Conservation (phyloP, 1,140 invertebrate species). For the Leptopilina boulardi region DNA sequence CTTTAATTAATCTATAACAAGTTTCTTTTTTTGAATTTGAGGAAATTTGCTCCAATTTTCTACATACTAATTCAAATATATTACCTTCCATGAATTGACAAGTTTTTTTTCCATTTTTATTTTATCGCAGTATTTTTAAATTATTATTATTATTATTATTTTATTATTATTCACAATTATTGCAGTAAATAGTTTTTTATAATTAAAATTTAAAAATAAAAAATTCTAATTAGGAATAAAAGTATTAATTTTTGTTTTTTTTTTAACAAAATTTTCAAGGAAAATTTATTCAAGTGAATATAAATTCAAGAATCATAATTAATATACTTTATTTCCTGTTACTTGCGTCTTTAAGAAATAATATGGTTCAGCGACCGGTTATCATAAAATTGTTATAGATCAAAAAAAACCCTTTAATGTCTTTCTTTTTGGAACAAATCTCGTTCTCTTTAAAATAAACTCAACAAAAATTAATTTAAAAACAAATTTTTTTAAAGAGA, state of each 20-base stretch:
- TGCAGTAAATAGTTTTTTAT: too few species aligned
- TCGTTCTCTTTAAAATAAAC: too few species aligned
- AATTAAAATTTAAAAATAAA: too few species aligned
- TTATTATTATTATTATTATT: too few species aligned
- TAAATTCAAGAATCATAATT: background rate
- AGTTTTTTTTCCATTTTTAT: too few species aligned
- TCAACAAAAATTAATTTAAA: too few species aligned
- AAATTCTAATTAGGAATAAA: too few species aligned
- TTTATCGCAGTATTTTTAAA: too few species aligned
- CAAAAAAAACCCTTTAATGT: background rate
- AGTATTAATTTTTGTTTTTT: too few species aligned
- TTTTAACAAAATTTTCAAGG: background rate
- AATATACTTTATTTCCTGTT: background rate
- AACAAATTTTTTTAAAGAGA: too few species aligned
- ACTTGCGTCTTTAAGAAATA: background rate
- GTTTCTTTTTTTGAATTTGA: background rate
- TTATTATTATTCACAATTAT: too few species aligned
- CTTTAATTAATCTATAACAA: background rate
- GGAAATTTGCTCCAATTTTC: background rate
- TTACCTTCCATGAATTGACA: too few species aligned
- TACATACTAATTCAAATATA: background rate
- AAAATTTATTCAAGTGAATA: constrained; percentile 11
- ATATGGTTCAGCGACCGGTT: background rate
- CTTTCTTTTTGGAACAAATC: background rate
- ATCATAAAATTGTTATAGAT: background rate